phyloP scores from a whole-genome alignment of 2,113 vertebrate species.

The Chrysochloris asiatica region DNA sequence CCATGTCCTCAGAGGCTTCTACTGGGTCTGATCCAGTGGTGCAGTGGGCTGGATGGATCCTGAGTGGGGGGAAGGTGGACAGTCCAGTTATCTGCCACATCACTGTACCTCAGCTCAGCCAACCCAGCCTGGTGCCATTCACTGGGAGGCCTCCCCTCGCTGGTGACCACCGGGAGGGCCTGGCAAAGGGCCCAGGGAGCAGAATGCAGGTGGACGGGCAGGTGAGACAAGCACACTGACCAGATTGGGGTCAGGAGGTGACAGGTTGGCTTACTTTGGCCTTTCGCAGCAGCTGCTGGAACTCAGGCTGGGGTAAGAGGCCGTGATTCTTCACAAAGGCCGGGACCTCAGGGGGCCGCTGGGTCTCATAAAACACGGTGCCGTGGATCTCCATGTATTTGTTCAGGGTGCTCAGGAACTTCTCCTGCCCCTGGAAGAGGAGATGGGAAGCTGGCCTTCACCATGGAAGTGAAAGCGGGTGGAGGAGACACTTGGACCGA shows the following conservation, averaged over 20 bases:
- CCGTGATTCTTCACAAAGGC: conserved; percentile 97
- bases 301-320: conserved; percentile 94
- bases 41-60: not conserved
- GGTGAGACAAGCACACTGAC: not conserved
- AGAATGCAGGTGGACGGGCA: not conserved
- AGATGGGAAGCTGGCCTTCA: no score
- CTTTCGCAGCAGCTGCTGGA: conserved; percentile 95
- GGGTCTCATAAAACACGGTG: conserved; percentile 95
- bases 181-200: not conserved
- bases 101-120: accelerated
- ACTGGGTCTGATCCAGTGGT: not conserved
- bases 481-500: accelerated
- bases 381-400: conserved; percentile 98
- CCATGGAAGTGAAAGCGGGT: not conserved
- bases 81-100: not conserved
- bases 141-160: not conserved
- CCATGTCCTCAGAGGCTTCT: not conserved
- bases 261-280: conserved; percentile 86
- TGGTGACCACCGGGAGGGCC: not conserved
- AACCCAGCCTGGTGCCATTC: no score
- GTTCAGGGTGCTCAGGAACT: conserved; percentile 91
- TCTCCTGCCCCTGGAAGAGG: conserved; percentile 92
- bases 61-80: accelerated
- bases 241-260: accelerated
- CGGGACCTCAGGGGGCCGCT: conserved; percentile 95